A percentile compares a stretch with the other conserved stretches of the same genome.
Conservation (phyloP, 2,113 vertebrate genomes). For the Trinectes maculatus region DNA sequence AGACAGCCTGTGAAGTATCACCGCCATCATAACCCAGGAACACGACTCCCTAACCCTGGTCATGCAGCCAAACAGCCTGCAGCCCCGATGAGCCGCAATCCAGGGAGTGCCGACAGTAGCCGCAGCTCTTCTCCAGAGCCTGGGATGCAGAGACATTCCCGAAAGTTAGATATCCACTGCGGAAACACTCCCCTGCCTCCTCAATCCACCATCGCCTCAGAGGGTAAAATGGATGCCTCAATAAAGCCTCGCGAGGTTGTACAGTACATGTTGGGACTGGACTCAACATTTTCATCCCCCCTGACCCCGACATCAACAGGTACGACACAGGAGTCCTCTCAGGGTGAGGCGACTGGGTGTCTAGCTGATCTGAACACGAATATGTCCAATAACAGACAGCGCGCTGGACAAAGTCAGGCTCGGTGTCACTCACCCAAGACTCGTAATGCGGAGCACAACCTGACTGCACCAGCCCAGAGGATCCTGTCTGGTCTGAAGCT, state of each 20-base stretch:
- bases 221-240: slow-evolving; percentile 24
- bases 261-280: slow-evolving; percentile 69
- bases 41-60: slow-evolving; percentile 49
- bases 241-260: slow-evolving; percentile 56
- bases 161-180: slow-evolving; percentile 69
- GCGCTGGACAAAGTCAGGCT: slow-evolving; percentile 22
- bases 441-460: slow-evolving; percentile 45
- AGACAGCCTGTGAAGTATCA: slow-evolving; percentile 86
- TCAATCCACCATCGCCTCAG: slow-evolving; percentile 36
- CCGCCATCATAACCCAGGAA: slow-evolving; percentile 63
- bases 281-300: slow-evolving; percentile 24
- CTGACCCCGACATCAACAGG: slow-evolving; percentile 4
- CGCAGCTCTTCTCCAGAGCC: slow-evolving; percentile 72
- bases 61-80: slow-evolving; percentile 36
- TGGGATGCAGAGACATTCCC: slow-evolving; percentile 20
- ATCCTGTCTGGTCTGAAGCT: slow-evolving; percentile 79
- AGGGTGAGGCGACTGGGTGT: slow-evolving; percentile 8
- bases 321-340: neutral
- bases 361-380: slow-evolving; percentile 43
- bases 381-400: slow-evolving; percentile 41
- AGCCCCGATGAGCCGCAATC: slow-evolving; percentile 23
- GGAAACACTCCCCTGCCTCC: slow-evolving; percentile 73
- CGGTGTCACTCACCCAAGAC: slow-evolving; percentile 53
- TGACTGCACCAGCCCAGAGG: slow-evolving; percentile 69
- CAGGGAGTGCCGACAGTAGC: slow-evolving; percentile 65